Conservation (phyloP, 92 coral and sea anemone genomes). For the Porites cylindrica region DNA sequence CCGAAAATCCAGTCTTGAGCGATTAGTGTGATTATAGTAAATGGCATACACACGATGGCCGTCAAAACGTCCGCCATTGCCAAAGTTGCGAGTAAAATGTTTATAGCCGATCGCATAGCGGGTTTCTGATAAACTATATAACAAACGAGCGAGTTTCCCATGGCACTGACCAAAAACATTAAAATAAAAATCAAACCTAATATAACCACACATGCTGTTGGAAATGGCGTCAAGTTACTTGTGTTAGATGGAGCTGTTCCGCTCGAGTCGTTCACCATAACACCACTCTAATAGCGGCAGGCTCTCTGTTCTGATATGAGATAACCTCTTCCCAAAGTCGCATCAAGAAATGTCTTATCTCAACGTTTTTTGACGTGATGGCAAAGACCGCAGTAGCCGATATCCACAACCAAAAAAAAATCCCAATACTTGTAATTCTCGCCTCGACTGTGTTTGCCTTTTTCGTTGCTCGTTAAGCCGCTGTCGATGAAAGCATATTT, state of each 20-base stretch:
- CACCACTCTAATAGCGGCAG: constrained; percentile 19
- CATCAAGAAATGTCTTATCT: constrained; percentile 11
- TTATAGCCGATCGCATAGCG: constrained; percentile 98
- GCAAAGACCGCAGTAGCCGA: constrained; percentile 5
- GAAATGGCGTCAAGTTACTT: constrained; percentile 8
- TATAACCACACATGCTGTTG: constrained; percentile 15
- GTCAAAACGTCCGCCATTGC: constrained; percentile 95
- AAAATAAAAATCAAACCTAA: constrained; percentile 69
- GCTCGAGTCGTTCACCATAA: constrained; percentile 20
- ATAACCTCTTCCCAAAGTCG: constrained; percentile 13
- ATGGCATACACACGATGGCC: constrained; percentile 88
- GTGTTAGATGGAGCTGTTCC: constrained; percentile 4
- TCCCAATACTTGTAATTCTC: not conserved
- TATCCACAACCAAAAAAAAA: not conserved
- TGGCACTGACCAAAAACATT: constrained; percentile 78
- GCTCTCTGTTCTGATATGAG: constrained; percentile 2
- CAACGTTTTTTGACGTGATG: not conserved
- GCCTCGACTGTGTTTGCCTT: constrained; percentile 9
- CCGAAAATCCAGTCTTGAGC: constrained; percentile 92
- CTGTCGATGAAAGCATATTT: constrained; percentile 43
- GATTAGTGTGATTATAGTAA: constrained; percentile 75
- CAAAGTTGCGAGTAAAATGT: constrained; percentile 86
- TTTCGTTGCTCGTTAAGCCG: constrained; percentile 31
- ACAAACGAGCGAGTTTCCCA: constrained; percentile 94
- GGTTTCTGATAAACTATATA: constrained; percentile 98